Base-by-base conservation (phyloP, 1,140 invertebrate species). In the Cotesia chilonis region DNA sequence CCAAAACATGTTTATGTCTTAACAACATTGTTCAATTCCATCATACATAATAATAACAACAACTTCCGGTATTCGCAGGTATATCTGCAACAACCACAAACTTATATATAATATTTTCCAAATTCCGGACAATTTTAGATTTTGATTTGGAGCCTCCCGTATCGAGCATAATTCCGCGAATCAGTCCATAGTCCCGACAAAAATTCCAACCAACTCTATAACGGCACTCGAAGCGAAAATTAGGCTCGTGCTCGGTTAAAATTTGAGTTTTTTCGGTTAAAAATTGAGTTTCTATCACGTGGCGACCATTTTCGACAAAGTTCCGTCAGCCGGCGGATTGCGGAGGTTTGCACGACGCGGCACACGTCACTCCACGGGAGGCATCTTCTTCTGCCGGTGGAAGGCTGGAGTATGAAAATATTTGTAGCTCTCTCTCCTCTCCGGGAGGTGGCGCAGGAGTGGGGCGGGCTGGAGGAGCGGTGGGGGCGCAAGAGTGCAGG, bases 1-100 rank as follows among this genome's bases (percentile, higher is more conserved):
- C 85, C 84, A 87, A 83, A 86, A 86, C 85, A 87, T 87, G 81
- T 86, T 87, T 87, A 86, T 78, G 84, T 87, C 83, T 86, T 86
- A 86, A 85, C 83, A 86, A 85, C 85, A 87, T 87, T 85, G 84
- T 87, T 87, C 82, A 86, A 81, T 85, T 85, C 83, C 85, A 87
- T 86, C 70, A 86, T 85, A 85, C 81, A 84, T 84, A 79, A 85
- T 79, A 77, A 75, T 68, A 82, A 85, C 81, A 82, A 83, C 81
- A 84, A 78, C 52, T 57, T 35, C 36, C 57, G 41, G 14, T 55
- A 55, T 10, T 51, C 9, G 6, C 66, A 55, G 28, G 66, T 6
- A 36, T 20, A 36, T 9, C 4, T 7, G 17, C 9, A n/a, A 14
- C 54, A 9, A 55, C 12, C 47, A 68, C 41, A 10, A 28, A 28